Evolutionary conservation across 1,140 invertebrate genomes (phyloP), one percentile per base, ranked within the genome.

Genomic region (Dreissena rostriformis): DNA sequence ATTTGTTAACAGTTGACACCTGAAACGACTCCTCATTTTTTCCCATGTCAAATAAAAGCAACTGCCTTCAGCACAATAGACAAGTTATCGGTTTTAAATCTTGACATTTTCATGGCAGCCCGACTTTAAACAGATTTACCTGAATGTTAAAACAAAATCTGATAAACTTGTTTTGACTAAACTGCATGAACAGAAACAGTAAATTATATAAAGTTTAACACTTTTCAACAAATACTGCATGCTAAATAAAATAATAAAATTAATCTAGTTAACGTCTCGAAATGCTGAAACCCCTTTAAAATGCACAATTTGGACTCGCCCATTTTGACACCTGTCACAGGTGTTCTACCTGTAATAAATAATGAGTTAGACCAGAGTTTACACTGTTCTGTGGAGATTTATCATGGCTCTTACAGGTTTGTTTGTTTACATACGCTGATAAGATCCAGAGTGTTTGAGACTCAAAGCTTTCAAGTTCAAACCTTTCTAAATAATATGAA

Each of bases 321-420:
- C 53, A 70, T 71, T 66, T 61, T 79, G 77, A 79, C 77, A 79
- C 77, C 77, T 79, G 77, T 67, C 77, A 79, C 22, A 68, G 66
- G 65, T 53, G 52, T 70, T 67, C 53, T 70, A 79, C 77, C 77
- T 79, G 67, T 49, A 68, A 70, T 68, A 79, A 70, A 79, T 70
- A 70, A 77, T 77, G 75, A 66, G 77, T 53, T 26, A 53, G 29
- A 66, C 67, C 66, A 70, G 24, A 22, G 26, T 39, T 39, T 39
- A 39, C 39, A 39, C 39, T 39, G 39, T 5, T 39, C 39, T 39
- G 39, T 39, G 2, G 39, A 39, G 39, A 39, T 39, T 39, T 39
- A 39, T 39, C 39, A 39, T 39, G 39, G 39, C 39, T 39, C 39
- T 39, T 39, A 39, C 39, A 39, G 39, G 39, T 2, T 39, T 39